Conservation (phyloP, 2,113 vertebrate genomes). For the Pseudonaja textilis region DNA sequence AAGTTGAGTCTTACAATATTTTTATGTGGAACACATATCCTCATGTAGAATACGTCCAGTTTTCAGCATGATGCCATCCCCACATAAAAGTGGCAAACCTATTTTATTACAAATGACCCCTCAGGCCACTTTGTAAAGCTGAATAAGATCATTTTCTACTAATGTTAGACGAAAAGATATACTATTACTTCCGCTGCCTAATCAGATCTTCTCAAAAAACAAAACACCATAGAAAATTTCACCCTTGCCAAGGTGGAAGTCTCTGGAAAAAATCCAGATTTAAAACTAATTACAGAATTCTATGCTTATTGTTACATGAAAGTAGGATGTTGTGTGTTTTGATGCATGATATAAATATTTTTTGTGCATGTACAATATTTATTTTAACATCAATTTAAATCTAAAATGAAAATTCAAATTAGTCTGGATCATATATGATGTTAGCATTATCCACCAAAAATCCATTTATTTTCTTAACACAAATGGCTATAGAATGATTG, state of each 20-base stretch:
- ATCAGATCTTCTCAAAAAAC: conserved; percentile 12
- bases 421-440: not conserved
- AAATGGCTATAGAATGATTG: not conserved
- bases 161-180: conserved; percentile 11
- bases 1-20: conserved; percentile 16
- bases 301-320: conserved; percentile 7
- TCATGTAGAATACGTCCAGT: conserved; percentile 27
- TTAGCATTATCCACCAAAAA: not conserved
- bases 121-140: conserved; percentile 21
- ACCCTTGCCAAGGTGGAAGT: conserved; percentile 12
- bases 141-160: conserved; percentile 28
- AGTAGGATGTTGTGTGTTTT: not conserved
- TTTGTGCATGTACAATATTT: not conserved
- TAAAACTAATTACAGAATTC: conserved; percentile 21
- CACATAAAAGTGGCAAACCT: conserved; percentile 14
- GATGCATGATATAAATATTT: conserved; percentile 12
- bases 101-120: conserved; percentile 28
- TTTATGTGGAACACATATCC: conserved; percentile 27
- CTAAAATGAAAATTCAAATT: not conserved
- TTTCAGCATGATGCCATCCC: conserved; percentile 30
- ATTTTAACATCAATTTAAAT: not conserved
- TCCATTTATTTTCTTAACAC: conserved; percentile 7
- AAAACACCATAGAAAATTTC: not conserved
- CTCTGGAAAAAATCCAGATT: not conserved
- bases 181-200: not conserved